Evolutionary conservation across 2,888 invertebrate species (phyloP).

Genomic region (Andrena chrysosceles): DNA sequence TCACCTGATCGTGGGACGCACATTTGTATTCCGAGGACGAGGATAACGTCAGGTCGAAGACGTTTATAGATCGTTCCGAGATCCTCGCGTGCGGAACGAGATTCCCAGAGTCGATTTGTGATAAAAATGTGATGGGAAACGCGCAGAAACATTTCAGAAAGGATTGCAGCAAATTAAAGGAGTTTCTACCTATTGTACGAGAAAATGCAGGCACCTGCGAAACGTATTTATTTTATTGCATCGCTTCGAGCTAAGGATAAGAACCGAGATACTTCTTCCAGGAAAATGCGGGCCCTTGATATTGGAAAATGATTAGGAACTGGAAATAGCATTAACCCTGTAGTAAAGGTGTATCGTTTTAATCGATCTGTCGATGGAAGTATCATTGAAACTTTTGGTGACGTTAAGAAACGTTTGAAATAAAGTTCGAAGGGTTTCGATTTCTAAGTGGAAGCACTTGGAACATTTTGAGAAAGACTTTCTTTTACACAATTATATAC

Average conservation of each 20-base stretch:
- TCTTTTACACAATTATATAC: neutral
- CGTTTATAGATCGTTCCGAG: neutral
- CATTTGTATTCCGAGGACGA: neutral
- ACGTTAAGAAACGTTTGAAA: neutral
- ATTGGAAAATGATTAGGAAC: neutral
- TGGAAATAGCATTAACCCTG: conserved; percentile 3
- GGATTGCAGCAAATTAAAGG: neutral
- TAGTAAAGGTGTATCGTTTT: neutral
- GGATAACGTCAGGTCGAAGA: neutral
- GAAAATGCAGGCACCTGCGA: neutral
- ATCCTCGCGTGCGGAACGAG: conserved; percentile 1
- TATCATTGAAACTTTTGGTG: neutral
- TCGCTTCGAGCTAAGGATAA: neutral
- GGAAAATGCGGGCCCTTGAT: neutral
- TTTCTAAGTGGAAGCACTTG: neutral
- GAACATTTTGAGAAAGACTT: neutral
- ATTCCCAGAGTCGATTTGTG: neutral
- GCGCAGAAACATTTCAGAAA: neutral
- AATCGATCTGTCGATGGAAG: neutral
- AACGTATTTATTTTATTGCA: neutral
- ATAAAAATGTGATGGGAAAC: neutral
- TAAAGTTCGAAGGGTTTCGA: neutral
- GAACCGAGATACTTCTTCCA: neutral
- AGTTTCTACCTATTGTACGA: neutral
- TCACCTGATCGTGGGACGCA: neutral